phyloP scores from a whole-genome alignment of 1,140 invertebrate genomes.

The Ceratosolen fusciceps region DNA sequence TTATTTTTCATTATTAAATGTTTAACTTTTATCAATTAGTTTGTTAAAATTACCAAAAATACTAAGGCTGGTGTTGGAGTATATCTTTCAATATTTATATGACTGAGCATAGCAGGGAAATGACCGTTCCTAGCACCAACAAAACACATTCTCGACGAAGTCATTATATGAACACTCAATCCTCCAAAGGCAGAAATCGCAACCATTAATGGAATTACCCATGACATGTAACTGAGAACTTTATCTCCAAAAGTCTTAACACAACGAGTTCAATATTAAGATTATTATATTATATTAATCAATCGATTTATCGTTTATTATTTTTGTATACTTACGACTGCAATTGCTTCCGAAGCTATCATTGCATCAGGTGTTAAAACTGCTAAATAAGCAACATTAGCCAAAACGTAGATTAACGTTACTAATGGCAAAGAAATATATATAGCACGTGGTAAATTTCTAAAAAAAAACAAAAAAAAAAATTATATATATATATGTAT shows the following conservation, averaged over 20 bases:
- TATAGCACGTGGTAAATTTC: constrained; percentile 94
- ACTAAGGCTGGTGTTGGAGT: constrained; percentile 90
- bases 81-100: constrained; percentile 85
- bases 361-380: constrained; percentile 89
- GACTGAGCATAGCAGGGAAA: constrained; percentile 86
- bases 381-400: constrained; percentile 94
- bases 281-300: not conserved
- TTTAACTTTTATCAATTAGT: not conserved
- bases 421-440: constrained; percentile 93
- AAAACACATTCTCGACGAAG: constrained; percentile 91
- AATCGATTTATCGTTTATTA: not conserved
- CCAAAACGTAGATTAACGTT: constrained; percentile 91
- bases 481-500: constrained; percentile 24
- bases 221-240: constrained; percentile 79
- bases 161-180: constrained; percentile 90
- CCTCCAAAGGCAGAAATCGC: constrained; percentile 89
- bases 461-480: constrained; percentile 65
- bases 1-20: not conserved
- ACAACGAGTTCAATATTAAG: not conserved
- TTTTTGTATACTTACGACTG: constrained; percentile 82
- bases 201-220: constrained; percentile 88
- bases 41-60: constrained; percentile 78
- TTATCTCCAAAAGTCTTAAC: constrained; percentile 83
- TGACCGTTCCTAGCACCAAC: constrained; percentile 92
- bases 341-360: constrained; percentile 90